A percentile compares a stretch with the other conserved stretches of the same genome.
phyloP scores from a whole-genome alignment of 2,888 invertebrate genomes.

The Hyposoter didymator region DNA sequence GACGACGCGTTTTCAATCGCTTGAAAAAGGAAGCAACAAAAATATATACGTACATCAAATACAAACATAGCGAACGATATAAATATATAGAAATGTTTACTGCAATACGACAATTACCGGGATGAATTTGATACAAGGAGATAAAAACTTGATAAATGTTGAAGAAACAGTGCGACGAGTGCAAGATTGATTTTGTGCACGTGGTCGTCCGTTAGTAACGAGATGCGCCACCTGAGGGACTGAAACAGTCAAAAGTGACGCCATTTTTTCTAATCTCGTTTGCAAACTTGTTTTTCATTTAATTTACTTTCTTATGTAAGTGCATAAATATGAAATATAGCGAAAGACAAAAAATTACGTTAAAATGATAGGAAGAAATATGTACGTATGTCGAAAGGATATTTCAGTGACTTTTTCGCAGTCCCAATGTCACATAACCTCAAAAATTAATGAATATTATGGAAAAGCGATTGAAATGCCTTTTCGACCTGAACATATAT shows the following conservation, averaged over 20 bases:
- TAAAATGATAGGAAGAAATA: background rate
- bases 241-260: slow-evolving; percentile 12
- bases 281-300: slow-evolving; percentile 41
- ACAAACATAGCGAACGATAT: slow-evolving; percentile 17
- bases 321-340: slow-evolving; percentile 1
- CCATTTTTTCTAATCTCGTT: slow-evolving; percentile 57
- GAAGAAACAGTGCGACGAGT: slow-evolving; percentile 23
- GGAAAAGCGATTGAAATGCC: slow-evolving; percentile 45
- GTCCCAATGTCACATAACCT: background rate
- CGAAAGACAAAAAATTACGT: background rate
- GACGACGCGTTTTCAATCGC: slow-evolving; percentile 19
- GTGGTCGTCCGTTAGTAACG: slow-evolving; percentile 26
- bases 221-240: slow-evolving; percentile 8
- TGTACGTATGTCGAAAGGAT: slow-evolving; percentile 3
- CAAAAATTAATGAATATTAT: slow-evolving; percentile 8
- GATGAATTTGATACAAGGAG: slow-evolving; percentile 55
- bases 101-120: slow-evolving; percentile 15
- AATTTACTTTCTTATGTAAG: background rate
- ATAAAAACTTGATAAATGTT: slow-evolving; percentile 44
- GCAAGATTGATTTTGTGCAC: slow-evolving; percentile 21
- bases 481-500: slow-evolving; percentile 65
- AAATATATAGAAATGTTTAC: slow-evolving; percentile 25
- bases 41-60: slow-evolving; percentile 15
- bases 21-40: slow-evolving; percentile 14
- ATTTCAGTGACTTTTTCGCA: slow-evolving; percentile 5